Evolutionary conservation across 2,797 vertebrate genomes (phyloP).

Genomic region (Malurus leucopterus): DNA sequence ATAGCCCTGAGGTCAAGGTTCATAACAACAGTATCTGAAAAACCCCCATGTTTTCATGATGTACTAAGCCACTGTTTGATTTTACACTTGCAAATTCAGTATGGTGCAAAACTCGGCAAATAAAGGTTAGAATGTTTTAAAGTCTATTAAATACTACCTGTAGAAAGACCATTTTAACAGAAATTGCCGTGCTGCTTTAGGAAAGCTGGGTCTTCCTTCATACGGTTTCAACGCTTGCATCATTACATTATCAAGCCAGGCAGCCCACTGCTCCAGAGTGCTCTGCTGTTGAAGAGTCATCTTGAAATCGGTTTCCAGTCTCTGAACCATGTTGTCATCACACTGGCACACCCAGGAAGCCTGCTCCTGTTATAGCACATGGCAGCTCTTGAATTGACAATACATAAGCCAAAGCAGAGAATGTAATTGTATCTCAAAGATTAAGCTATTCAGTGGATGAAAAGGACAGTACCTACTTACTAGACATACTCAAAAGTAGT

Average conservation of each 20-base stretch:
- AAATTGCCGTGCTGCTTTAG: constrained; percentile 82
- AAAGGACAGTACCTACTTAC: neutral
- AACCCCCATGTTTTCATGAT: rapidly evolving
- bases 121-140: neutral
- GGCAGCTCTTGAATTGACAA: neutral
- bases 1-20: neutral
- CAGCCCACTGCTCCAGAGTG: constrained; percentile 83
- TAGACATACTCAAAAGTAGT: neutral
- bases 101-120: neutral
- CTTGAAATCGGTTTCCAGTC: constrained; percentile 83
- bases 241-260: constrained; percentile 82
- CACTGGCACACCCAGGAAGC: constrained; percentile 86
- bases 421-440: neutral
- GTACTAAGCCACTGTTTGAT: neutral
- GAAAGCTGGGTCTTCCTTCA: constrained; percentile 81
- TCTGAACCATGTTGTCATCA: constrained; percentile 83
- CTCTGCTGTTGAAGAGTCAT: constrained; percentile 84
- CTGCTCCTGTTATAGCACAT: constrained; percentile 74
- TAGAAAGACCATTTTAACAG: constrained; percentile 84
- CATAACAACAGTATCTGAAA: neutral
- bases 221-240: constrained; percentile 80
- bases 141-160: constrained; percentile 65
- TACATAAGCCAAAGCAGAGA: neutral
- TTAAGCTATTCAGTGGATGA: neutral
- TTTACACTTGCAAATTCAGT: neutral